Base-by-base conservation (phyloP, 2,797 vertebrate genomes). In the Oophaga sylvatica region DNA sequence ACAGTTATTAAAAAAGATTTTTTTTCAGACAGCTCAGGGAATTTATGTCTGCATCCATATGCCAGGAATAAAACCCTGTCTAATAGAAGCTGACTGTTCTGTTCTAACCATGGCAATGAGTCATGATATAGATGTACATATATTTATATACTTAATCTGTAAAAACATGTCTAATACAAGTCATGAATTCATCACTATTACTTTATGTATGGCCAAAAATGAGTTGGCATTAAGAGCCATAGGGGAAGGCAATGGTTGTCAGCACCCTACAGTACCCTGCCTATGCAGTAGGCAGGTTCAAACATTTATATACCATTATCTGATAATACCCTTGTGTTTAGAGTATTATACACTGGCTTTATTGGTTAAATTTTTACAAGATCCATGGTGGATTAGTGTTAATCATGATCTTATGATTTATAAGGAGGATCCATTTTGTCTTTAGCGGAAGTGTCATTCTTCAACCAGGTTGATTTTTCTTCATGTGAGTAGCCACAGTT, bases 31-130 rank as follows among this genome's bases (percentile, higher is more conserved):
- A 81, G 62, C 80, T 62, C 35, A 15, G 60, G 79, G 31, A 65
- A 26, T 81, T 60, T 65, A 60, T 81, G 80, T 81, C 80, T 81
- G 35, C 15, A 81, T 65, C 80, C 80, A 81, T 81, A 81, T 81
- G 80, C 35, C 62, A 26, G 26, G 31, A 65, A 81, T 65, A 45
- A 65, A 67, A 48, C 26, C 22, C 22, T 81, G 60, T 6, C 41
- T 81, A 67, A 81, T 81, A 15, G 80, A 62, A 81, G 35, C 79
- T 45, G 60, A 81, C 62, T 81, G 80, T 67, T 45, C 35, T 81
- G 6, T 67, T 17, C 45, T 12, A 45, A 17, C 8, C 9, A 80
- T 29, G 29, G 57, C 80, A 81, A 81, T 81, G 80, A 81, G 20
- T 67, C 80, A 81, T 67, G 35, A 48, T 81, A 65, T 22, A 67